Evolutionary conservation across 2,888 invertebrate species (phyloP).

Genomic region (Eupithecia inturbata): DNA sequence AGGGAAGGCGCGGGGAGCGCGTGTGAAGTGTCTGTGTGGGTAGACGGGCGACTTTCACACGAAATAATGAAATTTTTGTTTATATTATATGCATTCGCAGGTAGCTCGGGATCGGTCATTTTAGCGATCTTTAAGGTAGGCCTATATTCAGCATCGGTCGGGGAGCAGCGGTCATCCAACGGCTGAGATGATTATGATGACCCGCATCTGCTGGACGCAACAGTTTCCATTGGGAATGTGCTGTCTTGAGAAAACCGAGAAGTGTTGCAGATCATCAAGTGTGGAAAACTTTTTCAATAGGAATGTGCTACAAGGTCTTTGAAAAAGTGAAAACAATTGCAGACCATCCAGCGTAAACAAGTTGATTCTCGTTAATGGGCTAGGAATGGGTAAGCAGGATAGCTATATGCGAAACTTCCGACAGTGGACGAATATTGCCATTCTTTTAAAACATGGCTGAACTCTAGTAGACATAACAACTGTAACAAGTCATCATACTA

Average conservation of each 20-base stretch:
- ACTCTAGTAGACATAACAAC: not conserved
- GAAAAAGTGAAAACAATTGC: not conserved
- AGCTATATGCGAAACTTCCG: not conserved
- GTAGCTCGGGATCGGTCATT: not conserved
- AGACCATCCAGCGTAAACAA: not conserved
- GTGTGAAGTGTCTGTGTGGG: slow-evolving; percentile 50
- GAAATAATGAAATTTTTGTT: not conserved
- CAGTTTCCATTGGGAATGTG: not conserved
- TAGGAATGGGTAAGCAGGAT: too few relatives aligned
- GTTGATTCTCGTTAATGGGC: not conserved
- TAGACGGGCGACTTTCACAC: slow-evolving; percentile 53
- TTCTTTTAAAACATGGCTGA: too few relatives aligned
- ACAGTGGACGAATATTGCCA: too few relatives aligned
- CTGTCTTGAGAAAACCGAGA: not conserved
- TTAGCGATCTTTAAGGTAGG: not conserved
- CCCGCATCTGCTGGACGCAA: not conserved
- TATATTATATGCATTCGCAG: not conserved
- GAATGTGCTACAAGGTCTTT: not conserved
- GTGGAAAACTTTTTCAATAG: not conserved
- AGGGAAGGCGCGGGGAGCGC: slow-evolving; percentile 59
- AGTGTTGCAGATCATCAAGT: not conserved
- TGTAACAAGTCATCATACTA: not conserved
- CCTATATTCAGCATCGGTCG: not conserved
- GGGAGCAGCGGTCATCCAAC: not conserved
- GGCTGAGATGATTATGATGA: not conserved